A percentile compares a stretch with the other conserved stretches of the same genome.
These are phyloP conservation scores for Hippocampus kuda DNA, from an alignment of 2,797 vertebrate species.

Conservation along the genomic window DNA sequence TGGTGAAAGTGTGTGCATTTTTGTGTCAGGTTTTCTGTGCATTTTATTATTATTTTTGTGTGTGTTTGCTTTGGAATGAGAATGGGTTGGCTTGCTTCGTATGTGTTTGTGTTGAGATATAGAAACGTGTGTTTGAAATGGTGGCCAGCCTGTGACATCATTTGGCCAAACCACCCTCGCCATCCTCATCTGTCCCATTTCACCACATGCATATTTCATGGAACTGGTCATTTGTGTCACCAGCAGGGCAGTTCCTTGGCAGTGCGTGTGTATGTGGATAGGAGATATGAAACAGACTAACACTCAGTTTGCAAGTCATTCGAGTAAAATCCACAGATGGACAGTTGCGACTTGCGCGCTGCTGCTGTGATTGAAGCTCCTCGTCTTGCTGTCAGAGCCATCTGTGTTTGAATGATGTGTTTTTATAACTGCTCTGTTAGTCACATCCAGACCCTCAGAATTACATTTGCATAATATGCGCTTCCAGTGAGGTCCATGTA, in stretches of 20 bases:
- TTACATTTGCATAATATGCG: conserved; percentile 19
- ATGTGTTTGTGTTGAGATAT: conserved; percentile 10
- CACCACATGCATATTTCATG: conserved; percentile 62
- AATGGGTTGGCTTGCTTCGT: not conserved
- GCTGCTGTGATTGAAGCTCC: conserved; percentile 29
- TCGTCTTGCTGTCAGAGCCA: conserved; percentile 19
- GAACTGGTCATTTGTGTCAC: conserved; percentile 38
- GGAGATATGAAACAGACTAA: conserved; percentile 13
- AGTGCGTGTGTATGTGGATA: conserved; percentile 2
- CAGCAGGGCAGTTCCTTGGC: conserved; percentile 34
- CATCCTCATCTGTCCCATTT: conserved; percentile 14
- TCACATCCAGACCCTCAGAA: conserved; percentile 27
- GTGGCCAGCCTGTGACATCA: conserved; percentile 39
- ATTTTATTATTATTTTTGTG: conserved; percentile 26
- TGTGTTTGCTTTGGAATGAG: conserved; percentile 36
- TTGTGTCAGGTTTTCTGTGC: conserved; percentile 27
- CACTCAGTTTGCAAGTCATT: conserved; percentile 12
- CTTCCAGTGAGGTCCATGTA: not conserved
- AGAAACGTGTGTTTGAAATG: conserved; percentile 15
- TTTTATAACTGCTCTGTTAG: conserved; percentile 30
- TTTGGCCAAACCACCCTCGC: conserved; percentile 25
- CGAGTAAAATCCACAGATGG: conserved; percentile 8
- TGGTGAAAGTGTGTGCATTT: conserved; percentile 6
- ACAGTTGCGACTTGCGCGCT: conserved; percentile 26
- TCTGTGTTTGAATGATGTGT: conserved; percentile 41